A percentile compares a stretch with the other conserved stretches of the same genome.
These are phyloP conservation scores for Phalacrocorax aristotelis DNA, from an alignment of 2,113 vertebrate species.

Conservation along the genomic window DNA sequence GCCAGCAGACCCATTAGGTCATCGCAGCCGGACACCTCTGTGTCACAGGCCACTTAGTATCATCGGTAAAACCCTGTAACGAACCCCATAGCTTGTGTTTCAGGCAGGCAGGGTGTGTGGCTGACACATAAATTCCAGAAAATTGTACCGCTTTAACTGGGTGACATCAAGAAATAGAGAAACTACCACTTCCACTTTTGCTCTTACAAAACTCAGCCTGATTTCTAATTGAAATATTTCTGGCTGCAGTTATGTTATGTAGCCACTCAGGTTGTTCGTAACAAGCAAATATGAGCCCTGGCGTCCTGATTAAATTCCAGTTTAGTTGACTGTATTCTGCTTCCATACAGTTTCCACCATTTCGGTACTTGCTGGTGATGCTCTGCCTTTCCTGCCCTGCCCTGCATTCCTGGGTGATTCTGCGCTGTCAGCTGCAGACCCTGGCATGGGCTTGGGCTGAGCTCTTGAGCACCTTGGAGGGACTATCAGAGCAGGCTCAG, in stretches of 20 bases:
- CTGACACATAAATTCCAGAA: background rate
- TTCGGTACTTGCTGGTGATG: background rate
- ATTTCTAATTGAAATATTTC: background rate
- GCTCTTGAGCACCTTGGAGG: background rate
- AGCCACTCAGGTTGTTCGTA: background rate
- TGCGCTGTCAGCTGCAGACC: background rate
- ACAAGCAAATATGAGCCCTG: background rate
- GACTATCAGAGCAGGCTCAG: background rate
- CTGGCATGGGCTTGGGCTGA: background rate
- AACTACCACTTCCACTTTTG: background rate
- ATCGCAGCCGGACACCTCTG: background rate
- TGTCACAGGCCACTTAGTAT: background rate
- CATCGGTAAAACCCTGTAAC: background rate
- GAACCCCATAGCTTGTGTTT: background rate
- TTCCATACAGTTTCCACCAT: background rate
- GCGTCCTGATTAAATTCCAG: background rate
- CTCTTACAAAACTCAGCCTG: background rate
- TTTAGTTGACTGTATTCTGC: background rate
- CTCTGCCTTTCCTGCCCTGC: background rate
- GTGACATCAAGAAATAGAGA: background rate
- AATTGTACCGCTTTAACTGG: background rate
- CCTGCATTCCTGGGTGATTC: accelerated
- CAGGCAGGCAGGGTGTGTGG: background rate
- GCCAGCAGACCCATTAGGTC: background rate
- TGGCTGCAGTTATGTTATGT: background rate